Evolutionary conservation across 2,888 invertebrate genomes (phyloP).

Genomic region (Lamproptera curius): DNA sequence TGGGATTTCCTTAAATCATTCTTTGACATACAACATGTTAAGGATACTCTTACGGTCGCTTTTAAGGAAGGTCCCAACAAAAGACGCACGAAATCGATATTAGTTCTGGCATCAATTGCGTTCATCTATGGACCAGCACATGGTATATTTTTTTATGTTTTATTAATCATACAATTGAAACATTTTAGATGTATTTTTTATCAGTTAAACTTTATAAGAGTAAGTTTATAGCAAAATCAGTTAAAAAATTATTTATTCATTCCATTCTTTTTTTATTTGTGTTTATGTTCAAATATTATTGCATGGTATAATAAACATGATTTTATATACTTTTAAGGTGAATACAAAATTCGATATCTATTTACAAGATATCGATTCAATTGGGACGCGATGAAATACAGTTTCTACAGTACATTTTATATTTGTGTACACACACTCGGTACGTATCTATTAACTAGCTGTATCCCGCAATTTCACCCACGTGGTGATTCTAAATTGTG

Average conservation of each 20-base stretch:
- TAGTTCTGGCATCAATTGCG: constrained; percentile 51
- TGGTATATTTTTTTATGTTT: too few species aligned
- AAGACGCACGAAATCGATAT: constrained; percentile 55
- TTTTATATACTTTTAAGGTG: constrained; percentile 56
- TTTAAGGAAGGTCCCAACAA: constrained; percentile 68
- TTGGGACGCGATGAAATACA: constrained; percentile 71
- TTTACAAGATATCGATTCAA: constrained; percentile 67
- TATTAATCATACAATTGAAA: too few species aligned
- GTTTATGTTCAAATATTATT: too few species aligned
- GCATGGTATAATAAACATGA: too few species aligned
- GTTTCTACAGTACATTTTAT: constrained; percentile 61
- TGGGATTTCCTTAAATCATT: constrained; percentile 56
- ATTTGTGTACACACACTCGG: constrained; percentile 59
- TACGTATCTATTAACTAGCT: too few species aligned
- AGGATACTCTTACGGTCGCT: constrained; percentile 67
- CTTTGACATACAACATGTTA: constrained; percentile 72
- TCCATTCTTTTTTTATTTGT: too few species aligned
- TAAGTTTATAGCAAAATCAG: too few species aligned
- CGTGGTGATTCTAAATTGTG: too few species aligned
- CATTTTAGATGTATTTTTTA: too few species aligned
- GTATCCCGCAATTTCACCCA: too few species aligned
- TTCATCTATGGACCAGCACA: constrained; percentile 63
- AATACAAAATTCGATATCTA: constrained; percentile 60
- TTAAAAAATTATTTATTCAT: too few species aligned
- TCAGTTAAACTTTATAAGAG: too few species aligned